These are phyloP conservation scores for Allophyes oxyacanthae DNA, from an alignment of 2,888 invertebrate genomes.

Conservation along the genomic window DNA sequence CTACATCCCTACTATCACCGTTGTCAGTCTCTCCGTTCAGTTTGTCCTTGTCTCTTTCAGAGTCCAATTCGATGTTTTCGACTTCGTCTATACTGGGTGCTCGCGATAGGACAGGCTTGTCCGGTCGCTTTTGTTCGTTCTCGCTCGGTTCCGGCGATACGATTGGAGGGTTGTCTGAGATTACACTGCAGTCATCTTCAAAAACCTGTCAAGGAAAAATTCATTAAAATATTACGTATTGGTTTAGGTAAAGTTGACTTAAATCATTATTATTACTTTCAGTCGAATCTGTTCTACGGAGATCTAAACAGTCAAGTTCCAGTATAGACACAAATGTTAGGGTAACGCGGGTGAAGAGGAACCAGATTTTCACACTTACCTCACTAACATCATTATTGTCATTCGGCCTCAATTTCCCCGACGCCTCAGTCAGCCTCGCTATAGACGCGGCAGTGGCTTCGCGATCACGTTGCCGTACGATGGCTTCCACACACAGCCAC, in stretches of 20 bases:
- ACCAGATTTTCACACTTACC: slow-evolving; percentile 48
- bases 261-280: too few species aligned
- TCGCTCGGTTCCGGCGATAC: slow-evolving; percentile 87
- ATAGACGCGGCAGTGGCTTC: slow-evolving; percentile 95
- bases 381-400: slow-evolving; percentile 71
- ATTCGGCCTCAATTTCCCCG: slow-evolving; percentile 84
- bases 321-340: too few species aligned
- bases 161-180: slow-evolving; percentile 87
- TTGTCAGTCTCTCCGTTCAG: slow-evolving; percentile 88
- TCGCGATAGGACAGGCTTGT: slow-evolving; percentile 80
- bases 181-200: slow-evolving; percentile 89
- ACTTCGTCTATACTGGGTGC: slow-evolving; percentile 87
- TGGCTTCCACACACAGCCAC: slow-evolving; percentile 98
- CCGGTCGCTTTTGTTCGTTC: slow-evolving; percentile 77
- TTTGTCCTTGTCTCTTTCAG: slow-evolving; percentile 78
- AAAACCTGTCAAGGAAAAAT: slow-evolving; percentile 77
- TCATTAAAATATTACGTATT: not conserved
- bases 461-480: slow-evolving; percentile 94
- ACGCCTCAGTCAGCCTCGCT: slow-evolving; percentile 94
- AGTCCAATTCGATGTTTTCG: slow-evolving; percentile 83
- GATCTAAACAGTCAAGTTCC: too few species aligned
- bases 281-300: too few species aligned
- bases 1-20: slow-evolving; percentile 87
- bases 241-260: too few species aligned
- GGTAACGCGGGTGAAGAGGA: too few species aligned